Conservation (phyloP, 1,140 invertebrate species). For the Tetramorium alpestre region DNA sequence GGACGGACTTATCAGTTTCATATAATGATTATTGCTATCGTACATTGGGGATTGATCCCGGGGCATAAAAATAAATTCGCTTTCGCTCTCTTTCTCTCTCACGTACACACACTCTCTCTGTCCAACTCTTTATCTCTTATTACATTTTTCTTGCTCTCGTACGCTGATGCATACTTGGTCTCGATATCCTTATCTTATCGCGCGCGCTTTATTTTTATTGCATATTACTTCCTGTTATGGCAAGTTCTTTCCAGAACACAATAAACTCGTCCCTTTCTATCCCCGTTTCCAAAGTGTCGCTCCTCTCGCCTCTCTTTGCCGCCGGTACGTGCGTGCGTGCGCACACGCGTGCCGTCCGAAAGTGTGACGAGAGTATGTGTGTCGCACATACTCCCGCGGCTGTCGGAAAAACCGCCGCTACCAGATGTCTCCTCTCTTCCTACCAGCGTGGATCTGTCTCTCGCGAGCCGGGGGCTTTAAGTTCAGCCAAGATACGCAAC, state of each 20-base stretch:
- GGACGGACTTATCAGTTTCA: slow-evolving; percentile 28
- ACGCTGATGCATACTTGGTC: slow-evolving; percentile 11
- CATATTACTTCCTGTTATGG: slow-evolving; percentile 47
- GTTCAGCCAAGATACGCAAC: slow-evolving; percentile 29
- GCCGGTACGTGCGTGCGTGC: not conserved
- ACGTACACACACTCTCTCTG: not conserved
- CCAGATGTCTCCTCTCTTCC: slow-evolving; percentile 35
- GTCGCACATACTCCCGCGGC: not conserved
- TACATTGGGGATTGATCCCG: slow-evolving; percentile 19
- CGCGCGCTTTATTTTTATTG: slow-evolving; percentile 37
- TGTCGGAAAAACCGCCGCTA: slow-evolving; percentile 33
- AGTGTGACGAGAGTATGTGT: slow-evolving; percentile 40
- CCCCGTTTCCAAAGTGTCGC: no score
- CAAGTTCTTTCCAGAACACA: slow-evolving; percentile 33
- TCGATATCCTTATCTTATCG: slow-evolving; percentile 52
- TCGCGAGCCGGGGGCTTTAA: not conserved
- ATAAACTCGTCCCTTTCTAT: slow-evolving; percentile 8
- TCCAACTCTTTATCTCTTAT: slow-evolving; percentile 15
- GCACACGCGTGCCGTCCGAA: slow-evolving; percentile 35
- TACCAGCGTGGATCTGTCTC: slow-evolving; percentile 25
- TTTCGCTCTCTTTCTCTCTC: not conserved
- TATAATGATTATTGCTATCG: slow-evolving; percentile 45
- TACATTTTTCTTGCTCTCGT: slow-evolving; percentile 9
- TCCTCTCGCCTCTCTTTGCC: not conserved
- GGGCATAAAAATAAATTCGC: slow-evolving; percentile 38